A percentile compares a stretch with the other conserved stretches of the same genome.
phyloP scores from a whole-genome alignment of 2,888 invertebrate genomes.

The Drosophila macrospina region DNA sequence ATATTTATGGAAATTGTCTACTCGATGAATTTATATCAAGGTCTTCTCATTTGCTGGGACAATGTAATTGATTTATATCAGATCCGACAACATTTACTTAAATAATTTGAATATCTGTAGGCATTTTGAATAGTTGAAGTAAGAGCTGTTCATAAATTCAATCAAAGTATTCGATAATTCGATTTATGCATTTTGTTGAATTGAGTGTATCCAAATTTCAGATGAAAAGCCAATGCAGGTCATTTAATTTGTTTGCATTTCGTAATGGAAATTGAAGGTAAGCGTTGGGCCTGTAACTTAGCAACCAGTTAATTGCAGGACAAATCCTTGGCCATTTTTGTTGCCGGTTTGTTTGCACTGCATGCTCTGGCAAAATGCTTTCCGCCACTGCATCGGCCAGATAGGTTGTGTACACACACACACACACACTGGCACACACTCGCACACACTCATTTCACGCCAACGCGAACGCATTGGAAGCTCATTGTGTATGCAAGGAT shows the following conservation, averaged over 20 bases:
- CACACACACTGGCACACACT: slow-evolving; percentile 11
- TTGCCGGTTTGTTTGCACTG: slow-evolving; percentile 56
- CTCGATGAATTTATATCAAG: background rate
- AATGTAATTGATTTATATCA: background rate
- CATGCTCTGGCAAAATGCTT: slow-evolving; percentile 37
- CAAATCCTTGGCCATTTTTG: slow-evolving; percentile 58
- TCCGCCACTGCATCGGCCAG: slow-evolving; percentile 27
- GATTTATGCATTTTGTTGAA: background rate
- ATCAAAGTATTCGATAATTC: too few species aligned
- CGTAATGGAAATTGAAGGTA: slow-evolving; percentile 34
- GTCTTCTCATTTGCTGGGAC: background rate
- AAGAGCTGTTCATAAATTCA: too few species aligned
- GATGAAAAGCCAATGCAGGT: slow-evolving; percentile 6
- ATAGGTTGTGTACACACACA: slow-evolving; percentile 36
- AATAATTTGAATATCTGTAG: too few species aligned
- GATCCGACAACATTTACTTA: background rate
- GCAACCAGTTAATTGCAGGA: slow-evolving; percentile 60
- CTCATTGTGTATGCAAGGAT: slow-evolving; percentile 71
- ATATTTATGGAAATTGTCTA: slow-evolving; percentile 13
- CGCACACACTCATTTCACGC: slow-evolving; percentile 10
- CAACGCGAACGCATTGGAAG: slow-evolving; percentile 40
- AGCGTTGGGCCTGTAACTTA: slow-evolving; percentile 24
- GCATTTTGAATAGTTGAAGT: too few species aligned
- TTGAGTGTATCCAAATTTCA: background rate
- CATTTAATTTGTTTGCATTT: slow-evolving; percentile 27